Evolutionary conservation across 2,888 invertebrate species (phyloP).

Genomic region (Azorinus chamasolen): DNA sequence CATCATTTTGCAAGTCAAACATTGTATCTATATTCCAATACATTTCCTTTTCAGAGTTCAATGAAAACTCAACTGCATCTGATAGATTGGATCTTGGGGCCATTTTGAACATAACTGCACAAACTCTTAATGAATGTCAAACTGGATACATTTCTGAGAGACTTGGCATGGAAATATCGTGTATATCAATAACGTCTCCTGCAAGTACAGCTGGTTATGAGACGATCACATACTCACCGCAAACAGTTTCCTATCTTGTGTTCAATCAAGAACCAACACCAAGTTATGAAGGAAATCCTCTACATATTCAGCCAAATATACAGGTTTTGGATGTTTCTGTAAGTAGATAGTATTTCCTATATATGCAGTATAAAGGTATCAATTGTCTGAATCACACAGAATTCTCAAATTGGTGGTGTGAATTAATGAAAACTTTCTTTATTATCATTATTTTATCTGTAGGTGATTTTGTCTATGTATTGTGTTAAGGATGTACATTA

Average conservation of each 20-base stretch:
- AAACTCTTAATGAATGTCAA: constrained; percentile 66
- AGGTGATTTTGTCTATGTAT: too few species aligned
- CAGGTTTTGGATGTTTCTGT: constrained; percentile 38
- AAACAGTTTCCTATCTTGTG: constrained; percentile 34
- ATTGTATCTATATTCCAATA: not conserved
- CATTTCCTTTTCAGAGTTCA: constrained; percentile 21
- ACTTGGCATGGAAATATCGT: constrained; percentile 43
- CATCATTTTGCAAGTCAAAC: too few species aligned
- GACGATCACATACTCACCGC: constrained; percentile 46
- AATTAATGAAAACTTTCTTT: too few species aligned
- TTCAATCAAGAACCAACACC: constrained; percentile 26
- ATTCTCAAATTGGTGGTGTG: too few species aligned
- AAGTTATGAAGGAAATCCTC: constrained; percentile 41
- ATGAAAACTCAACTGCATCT: constrained; percentile 36
- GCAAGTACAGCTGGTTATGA: constrained; percentile 9
- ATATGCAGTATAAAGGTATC: too few species aligned
- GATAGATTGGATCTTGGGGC: constrained; percentile 24
- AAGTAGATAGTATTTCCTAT: too few species aligned
- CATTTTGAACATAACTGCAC: constrained; percentile 35
- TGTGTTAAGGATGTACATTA: too few species aligned
- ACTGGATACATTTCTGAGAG: constrained; percentile 45
- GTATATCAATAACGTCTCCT: constrained; percentile 46
- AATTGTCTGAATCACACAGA: too few species aligned
- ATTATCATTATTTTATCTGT: too few species aligned
- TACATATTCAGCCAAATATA: constrained; percentile 38